phyloP scores from a whole-genome alignment of 2,888 invertebrate genomes.

The Eupithecia dodoneata region DNA sequence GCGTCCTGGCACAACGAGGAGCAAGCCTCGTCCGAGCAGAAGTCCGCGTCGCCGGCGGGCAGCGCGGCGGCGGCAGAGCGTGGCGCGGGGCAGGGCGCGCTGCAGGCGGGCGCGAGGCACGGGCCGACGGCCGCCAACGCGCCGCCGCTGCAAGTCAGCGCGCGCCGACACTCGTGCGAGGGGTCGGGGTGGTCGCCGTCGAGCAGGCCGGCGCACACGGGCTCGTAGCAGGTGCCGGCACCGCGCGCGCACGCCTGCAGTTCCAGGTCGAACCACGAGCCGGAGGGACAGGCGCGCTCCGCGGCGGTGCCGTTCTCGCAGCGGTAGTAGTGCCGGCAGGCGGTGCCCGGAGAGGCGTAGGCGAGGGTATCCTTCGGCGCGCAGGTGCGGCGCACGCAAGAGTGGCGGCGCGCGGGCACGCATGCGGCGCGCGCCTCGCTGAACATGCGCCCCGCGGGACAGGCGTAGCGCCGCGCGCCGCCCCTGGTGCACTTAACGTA shows the following conservation, averaged over 20 bases:
- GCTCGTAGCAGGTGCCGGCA: constrained; percentile 85
- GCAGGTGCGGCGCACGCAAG: constrained; percentile 73
- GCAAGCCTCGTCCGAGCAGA: constrained; percentile 78
- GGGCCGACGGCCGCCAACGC: constrained; percentile 69
- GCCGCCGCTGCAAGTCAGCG: constrained; percentile 78
- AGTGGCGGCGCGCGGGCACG: constrained; percentile 64
- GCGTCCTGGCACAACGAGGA: constrained; percentile 79
- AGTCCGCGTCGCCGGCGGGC: constrained; percentile 81
- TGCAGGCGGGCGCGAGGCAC: constrained; percentile 61
- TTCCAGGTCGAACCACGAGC: constrained; percentile 83
- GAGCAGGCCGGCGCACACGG: constrained; percentile 83
- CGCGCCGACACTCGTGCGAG: constrained; percentile 83
- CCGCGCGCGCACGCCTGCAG: constrained; percentile 81
- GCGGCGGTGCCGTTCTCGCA: constrained; percentile 79
- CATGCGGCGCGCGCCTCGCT: constrained; percentile 74
- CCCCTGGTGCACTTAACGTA: constrained; percentile 75
- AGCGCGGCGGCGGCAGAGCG: constrained; percentile 72
- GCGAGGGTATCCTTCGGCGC: constrained; percentile 66
- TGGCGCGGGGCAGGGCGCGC: constrained; percentile 68
- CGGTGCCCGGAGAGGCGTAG: constrained; percentile 83
- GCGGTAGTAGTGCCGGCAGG: constrained; percentile 84
- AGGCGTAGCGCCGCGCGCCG: constrained; percentile 63
- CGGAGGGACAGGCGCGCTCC: constrained; percentile 80
- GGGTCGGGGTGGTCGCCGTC: constrained; percentile 84
- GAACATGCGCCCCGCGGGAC: constrained; percentile 71